A percentile compares a stretch with the other conserved stretches of the same genome.
Evolutionary conservation across 2,888 invertebrate species (phyloP).

Genomic region (Neuroscelio doddi): DNA sequence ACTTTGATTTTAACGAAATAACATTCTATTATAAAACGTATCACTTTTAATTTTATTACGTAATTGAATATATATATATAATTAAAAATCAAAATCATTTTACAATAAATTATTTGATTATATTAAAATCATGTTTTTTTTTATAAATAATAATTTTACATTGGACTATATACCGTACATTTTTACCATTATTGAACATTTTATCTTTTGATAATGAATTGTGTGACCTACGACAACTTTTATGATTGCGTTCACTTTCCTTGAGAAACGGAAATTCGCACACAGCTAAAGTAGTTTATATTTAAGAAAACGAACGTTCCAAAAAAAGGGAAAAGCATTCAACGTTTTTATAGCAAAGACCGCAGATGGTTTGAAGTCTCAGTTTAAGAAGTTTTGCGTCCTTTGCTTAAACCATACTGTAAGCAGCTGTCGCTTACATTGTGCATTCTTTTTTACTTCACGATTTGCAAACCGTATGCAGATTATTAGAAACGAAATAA

Average conservation of each 20-base stretch:
- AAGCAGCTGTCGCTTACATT: slow-evolving; percentile 37
- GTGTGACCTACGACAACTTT: slow-evolving; percentile 26
- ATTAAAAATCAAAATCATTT: too few species aligned
- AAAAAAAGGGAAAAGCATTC: slow-evolving; percentile 14
- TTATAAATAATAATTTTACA: too few species aligned
- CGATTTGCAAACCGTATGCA: background rate
- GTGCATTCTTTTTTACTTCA: slow-evolving; percentile 32
- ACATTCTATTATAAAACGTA: too few species aligned
- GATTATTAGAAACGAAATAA: background rate
- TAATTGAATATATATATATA: too few species aligned
- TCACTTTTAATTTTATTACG: too few species aligned
- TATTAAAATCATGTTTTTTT: too few species aligned
- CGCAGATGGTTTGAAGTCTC: slow-evolving; percentile 39
- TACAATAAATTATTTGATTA: too few species aligned
- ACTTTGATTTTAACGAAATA: too few species aligned
- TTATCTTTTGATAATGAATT: background rate
- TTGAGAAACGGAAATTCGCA: slow-evolving; percentile 18
- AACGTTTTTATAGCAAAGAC: slow-evolving; percentile 27
- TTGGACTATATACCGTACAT: too few species aligned
- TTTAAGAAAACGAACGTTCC: slow-evolving; percentile 11
- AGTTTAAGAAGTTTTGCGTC: slow-evolving; percentile 35
- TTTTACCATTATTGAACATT: too few species aligned
- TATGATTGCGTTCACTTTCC: slow-evolving; percentile 14
- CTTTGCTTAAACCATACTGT: slow-evolving; percentile 21
- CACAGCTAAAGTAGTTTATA: slow-evolving; percentile 6